phyloP scores from a whole-genome alignment of 2,888 invertebrate genomes.

The Coleophora flavipennella region DNA sequence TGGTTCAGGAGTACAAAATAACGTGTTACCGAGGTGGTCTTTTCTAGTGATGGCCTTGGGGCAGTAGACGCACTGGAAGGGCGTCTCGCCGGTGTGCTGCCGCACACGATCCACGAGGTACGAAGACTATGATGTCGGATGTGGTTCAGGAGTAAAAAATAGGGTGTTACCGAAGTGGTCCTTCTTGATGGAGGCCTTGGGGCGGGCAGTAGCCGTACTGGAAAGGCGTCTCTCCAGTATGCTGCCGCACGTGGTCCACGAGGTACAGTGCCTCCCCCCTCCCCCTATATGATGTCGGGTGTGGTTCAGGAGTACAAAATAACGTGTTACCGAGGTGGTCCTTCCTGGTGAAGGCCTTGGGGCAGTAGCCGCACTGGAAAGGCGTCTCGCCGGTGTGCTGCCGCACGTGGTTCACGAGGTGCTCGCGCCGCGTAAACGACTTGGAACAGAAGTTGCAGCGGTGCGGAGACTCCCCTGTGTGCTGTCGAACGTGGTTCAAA shows the following conservation, averaged over 20 bases:
- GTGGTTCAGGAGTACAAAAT: constrained; percentile 77
- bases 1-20: too few relatives aligned
- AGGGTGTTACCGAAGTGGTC: constrained; percentile 78
- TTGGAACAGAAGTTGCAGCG: constrained; percentile 90
- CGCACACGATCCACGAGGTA: constrained; percentile 90
- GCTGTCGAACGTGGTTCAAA: constrained; percentile 83
- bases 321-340: constrained; percentile 76
- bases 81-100: constrained; percentile 83
- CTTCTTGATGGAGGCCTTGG: constrained; percentile 88
- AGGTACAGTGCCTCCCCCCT: too few relatives aligned
- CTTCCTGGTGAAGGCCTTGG: constrained; percentile 88
- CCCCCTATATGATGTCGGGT: constrained; percentile 84
- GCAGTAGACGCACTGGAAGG: constrained; percentile 87
- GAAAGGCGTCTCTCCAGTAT: constrained; percentile 87
- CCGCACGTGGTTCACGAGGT: constrained; percentile 88
- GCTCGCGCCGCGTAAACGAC: constrained; percentile 89
- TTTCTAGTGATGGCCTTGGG: constrained; percentile 89
- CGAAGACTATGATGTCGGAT: too few relatives aligned
- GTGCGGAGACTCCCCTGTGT: constrained; percentile 87
- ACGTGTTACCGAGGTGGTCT: constrained; percentile 76
- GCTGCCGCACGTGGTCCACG: constrained; percentile 83
- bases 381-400: constrained; percentile 85
- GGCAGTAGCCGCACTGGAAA: constrained; percentile 87
- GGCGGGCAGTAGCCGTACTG: constrained; percentile 89
- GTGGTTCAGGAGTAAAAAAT: too few relatives aligned